These are phyloP conservation scores for Chrysogorgia sp. DNA, from an alignment of 92 coral and sea anemone genomes.

Conservation along the genomic window DNA sequence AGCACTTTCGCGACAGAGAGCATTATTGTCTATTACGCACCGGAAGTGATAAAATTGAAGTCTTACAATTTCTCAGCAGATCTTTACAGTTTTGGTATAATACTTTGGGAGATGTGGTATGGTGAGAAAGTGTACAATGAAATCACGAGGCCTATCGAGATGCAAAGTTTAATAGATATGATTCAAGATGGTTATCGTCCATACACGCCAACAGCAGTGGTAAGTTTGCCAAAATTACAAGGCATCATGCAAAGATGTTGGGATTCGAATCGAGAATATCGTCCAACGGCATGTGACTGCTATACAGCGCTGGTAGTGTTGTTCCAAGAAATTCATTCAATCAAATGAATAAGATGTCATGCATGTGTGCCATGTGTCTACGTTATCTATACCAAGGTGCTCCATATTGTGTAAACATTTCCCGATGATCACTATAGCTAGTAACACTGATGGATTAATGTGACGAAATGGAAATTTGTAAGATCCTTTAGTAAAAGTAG, in stretches of 20 bases:
- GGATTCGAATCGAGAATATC: conserved; percentile 17
- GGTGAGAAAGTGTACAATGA: conserved; percentile 38
- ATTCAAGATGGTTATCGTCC: conserved; percentile 37
- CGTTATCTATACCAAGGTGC: too few species aligned
- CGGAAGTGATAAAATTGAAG: conserved; percentile 36
- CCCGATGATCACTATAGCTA: too few species aligned
- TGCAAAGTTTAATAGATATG: neutral
- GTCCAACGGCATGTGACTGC: conserved; percentile 24
- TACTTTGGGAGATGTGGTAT: conserved; percentile 67
- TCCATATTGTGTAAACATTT: too few species aligned
- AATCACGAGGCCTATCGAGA: neutral
- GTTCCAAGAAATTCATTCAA: too few species aligned
- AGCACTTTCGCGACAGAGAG: conserved; percentile 39
- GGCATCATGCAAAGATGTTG: conserved; percentile 32
- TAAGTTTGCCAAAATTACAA: conserved; percentile 1
- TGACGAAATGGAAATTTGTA: too few species aligned
- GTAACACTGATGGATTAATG: too few species aligned
- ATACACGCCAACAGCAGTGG: neutral
- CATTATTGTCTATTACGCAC: conserved; percentile 56
- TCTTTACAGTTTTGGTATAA: conserved; percentile 54
- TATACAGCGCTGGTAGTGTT: too few species aligned
- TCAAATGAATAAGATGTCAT: too few species aligned
- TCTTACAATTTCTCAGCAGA: conserved; percentile 39
- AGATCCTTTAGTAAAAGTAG: too few species aligned
- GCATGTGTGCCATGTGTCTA: too few species aligned